Evolutionary conservation across 2,797 vertebrate genomes (phyloP).

Genomic region (Parauchenoglanis punctatus): DNA sequence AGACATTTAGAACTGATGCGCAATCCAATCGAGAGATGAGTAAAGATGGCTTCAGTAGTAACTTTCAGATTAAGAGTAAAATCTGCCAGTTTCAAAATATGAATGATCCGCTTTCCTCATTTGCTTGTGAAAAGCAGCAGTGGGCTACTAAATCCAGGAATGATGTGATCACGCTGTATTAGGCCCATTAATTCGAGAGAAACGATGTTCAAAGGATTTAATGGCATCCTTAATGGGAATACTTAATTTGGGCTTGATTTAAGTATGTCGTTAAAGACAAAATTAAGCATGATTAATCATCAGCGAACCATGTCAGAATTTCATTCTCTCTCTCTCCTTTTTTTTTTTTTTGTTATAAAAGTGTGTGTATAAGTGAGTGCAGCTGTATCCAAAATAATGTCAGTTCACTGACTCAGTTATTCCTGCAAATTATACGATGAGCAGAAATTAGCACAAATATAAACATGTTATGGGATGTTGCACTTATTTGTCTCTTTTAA

Average conservation of each 20-base stretch:
- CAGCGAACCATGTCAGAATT: not conserved
- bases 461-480: not conserved
- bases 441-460: not conserved
- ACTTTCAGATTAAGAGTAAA: not conserved
- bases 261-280: constrained; percentile 22
- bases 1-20: not conserved
- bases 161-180: constrained; percentile 1
- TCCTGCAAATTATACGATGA: not conserved
- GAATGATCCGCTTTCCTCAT: not conserved
- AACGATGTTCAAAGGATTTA: constrained; percentile 34
- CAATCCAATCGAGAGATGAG: not conserved
- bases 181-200: constrained; percentile 27
- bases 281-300: constrained; percentile 25
- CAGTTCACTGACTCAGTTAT: not conserved
- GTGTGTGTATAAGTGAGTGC: not conserved
- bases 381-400: too few species aligned
- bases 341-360: not conserved
- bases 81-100: not conserved
- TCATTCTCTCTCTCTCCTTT: too few species aligned
- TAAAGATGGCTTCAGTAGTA: not conserved
- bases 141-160: constrained; percentile 10
- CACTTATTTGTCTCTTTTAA: not conserved
- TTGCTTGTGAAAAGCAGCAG: constrained; percentile 4
- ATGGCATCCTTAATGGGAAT: constrained; percentile 25
- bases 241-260: constrained; percentile 33